These are phyloP conservation scores for Sorex fumeus DNA, from an alignment of 2,113 vertebrate species.

Conservation along the genomic window DNA sequence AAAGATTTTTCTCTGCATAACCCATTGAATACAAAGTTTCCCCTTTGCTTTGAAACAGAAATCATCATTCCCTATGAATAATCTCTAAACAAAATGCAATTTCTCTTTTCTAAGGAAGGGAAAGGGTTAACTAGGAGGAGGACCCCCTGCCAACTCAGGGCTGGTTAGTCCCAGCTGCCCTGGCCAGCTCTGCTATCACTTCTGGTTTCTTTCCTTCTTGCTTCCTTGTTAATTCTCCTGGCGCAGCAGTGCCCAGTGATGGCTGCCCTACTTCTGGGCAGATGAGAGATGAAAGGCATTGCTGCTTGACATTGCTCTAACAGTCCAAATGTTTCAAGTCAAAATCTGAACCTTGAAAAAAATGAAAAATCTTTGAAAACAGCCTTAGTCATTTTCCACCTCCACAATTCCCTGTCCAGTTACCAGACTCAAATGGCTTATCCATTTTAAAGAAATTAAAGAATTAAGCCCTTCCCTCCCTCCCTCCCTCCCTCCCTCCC, in stretches of 20 bases:
- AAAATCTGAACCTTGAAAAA: conserved; percentile 40
- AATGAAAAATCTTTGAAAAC: conserved; percentile 63
- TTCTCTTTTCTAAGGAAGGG: not conserved
- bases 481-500: too few relatives aligned
- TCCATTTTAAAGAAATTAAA: conserved; percentile 34
- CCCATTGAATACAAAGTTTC: not conserved
- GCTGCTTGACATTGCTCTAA: conserved; percentile 58
- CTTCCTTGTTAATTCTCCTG: conserved; percentile 46
- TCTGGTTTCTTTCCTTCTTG: not conserved
- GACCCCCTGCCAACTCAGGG: not conserved
- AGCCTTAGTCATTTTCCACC: not conserved
- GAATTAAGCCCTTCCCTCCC: too few relatives aligned
- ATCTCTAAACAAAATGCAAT: not conserved
- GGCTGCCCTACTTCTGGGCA: conserved; percentile 63
- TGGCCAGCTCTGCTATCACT: not conserved
- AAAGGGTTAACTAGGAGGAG: not conserved
- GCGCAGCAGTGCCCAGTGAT: not conserved
- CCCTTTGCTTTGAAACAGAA: conserved; percentile 42
- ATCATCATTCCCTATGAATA: conserved; percentile 22
- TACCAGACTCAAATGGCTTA: not conserved
- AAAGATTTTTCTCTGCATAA: not conserved
- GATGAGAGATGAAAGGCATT: conserved; percentile 36
- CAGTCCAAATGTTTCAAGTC: conserved; percentile 62
- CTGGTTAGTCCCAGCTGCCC: not conserved
- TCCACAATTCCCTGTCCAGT: conserved; percentile 7